Evolutionary conservation across 2,113 vertebrate genomes (phyloP).

Genomic region (Petroica traversi): DNA sequence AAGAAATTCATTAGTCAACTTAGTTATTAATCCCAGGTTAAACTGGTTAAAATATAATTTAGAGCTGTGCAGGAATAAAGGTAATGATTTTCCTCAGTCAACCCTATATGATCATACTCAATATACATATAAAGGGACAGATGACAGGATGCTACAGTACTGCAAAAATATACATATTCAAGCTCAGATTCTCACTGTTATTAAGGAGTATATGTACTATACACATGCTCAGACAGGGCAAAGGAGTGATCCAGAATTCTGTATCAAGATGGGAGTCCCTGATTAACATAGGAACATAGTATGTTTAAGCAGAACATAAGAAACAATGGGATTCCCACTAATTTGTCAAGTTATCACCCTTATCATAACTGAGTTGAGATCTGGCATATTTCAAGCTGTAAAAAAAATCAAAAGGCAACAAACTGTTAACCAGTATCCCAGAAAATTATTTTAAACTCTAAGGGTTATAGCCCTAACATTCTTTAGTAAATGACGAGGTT

Average conservation of each 20-base stretch:
- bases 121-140: background rate
- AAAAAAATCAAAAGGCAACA: background rate
- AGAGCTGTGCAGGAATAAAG: background rate
- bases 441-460: background rate
- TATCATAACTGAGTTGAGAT: background rate
- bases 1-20: background rate
- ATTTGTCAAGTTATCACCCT: background rate
- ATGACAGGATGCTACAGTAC: background rate
- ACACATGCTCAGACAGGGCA: background rate
- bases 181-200: background rate
- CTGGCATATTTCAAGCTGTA: conserved; percentile 4
- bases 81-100: background rate
- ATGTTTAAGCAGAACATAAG: background rate
- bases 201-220: background rate
- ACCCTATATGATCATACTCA: background rate
- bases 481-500: background rate
- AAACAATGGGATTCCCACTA: background rate
- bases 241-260: background rate
- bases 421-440: background rate
- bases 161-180: background rate
- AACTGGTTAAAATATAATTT: background rate
- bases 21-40: background rate
- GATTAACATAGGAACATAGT: background rate
- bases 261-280: background rate
- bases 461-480: background rate